Evolutionary conservation across 2,888 invertebrate species (phyloP).

Genomic region (Caenorhabditis panamensis): DNA sequence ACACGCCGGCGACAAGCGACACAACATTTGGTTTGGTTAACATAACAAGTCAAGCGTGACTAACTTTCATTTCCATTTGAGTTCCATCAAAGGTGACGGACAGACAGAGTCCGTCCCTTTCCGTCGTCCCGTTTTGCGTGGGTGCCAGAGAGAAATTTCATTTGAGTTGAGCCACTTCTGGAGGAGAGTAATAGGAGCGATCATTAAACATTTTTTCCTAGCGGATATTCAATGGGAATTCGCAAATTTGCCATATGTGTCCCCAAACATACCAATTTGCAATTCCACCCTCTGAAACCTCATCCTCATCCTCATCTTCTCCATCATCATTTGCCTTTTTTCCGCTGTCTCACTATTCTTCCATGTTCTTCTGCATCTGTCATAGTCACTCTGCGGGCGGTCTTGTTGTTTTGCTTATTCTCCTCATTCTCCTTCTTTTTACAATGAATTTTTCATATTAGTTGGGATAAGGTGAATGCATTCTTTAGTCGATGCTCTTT

Average conservation of each 20-base stretch:
- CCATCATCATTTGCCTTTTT: slow-evolving; percentile 20
- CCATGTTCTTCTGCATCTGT: slow-evolving; percentile 42
- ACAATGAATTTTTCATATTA: not conserved
- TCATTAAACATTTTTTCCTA: slow-evolving; percentile 45
- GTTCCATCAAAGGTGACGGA: slow-evolving; percentile 20
- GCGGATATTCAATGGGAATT: too few relatives aligned
- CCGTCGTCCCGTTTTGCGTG: not conserved
- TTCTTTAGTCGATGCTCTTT: slow-evolving; percentile 14
- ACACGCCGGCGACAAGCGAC: not conserved
- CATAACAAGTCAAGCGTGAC: slow-evolving; percentile 25
- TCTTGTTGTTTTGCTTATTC: slow-evolving; percentile 22
- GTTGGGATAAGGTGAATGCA: too few relatives aligned
- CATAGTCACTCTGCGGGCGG: slow-evolving; percentile 37
- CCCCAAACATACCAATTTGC: slow-evolving; percentile 46
- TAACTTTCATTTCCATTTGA: slow-evolving; percentile 14
- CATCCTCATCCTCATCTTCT: slow-evolving; percentile 16
- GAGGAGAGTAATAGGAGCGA: too few relatives aligned
- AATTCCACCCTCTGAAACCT: slow-evolving; percentile 51
- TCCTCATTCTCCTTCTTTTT: slow-evolving; percentile 5
- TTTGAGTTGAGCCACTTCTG: slow-evolving; percentile 36
- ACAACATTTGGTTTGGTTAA: not conserved
- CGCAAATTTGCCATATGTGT: slow-evolving; percentile 31
- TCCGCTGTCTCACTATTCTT: slow-evolving; percentile 19
- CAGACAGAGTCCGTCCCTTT: slow-evolving; percentile 7
- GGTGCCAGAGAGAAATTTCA: not conserved